These are phyloP conservation scores for Syndactyla subalaris DNA, from an alignment of 2,797 vertebrate species.

Conservation along the genomic window DNA sequence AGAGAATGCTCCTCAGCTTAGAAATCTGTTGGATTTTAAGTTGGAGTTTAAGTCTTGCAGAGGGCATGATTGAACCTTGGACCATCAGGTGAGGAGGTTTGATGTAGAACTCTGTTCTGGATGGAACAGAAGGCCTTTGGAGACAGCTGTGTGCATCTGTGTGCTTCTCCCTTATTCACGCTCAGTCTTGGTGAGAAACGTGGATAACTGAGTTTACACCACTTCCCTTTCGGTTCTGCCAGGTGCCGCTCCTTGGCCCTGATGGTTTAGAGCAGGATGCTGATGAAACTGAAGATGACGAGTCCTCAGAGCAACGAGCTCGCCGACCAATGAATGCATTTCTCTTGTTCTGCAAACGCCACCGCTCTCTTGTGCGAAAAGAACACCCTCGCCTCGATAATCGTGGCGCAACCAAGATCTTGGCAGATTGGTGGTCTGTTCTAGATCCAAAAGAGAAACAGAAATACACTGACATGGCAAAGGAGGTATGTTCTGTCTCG, in stretches of 20 bases:
- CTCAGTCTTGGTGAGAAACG: accelerated
- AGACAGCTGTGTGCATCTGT: not conserved
- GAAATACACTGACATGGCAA: slow-evolving; percentile 99
- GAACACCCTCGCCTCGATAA: slow-evolving; percentile 98
- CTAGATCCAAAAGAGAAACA: slow-evolving; percentile 98
- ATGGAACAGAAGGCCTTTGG: not conserved
- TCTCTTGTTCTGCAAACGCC: slow-evolving; percentile 97
- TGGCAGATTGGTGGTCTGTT: slow-evolving; percentile 99
- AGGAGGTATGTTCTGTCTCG: slow-evolving; percentile 85
- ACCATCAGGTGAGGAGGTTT: not conserved
- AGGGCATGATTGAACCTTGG: not conserved
- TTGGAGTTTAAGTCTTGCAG: not conserved
- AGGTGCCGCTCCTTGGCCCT: slow-evolving; percentile 82
- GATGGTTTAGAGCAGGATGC: slow-evolving; percentile 83
- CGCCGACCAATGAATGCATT: slow-evolving; percentile 99
- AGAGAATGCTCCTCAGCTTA: not conserved
- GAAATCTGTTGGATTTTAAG: not conserved
- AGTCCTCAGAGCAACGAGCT: slow-evolving; percentile 91
- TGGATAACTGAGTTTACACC: not conserved
- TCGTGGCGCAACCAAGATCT: slow-evolving; percentile 96
- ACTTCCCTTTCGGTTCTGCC: slow-evolving; percentile 29
- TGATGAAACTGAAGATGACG: slow-evolving; percentile 88
- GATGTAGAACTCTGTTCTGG: not conserved
- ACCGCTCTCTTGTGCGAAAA: slow-evolving; percentile 96
- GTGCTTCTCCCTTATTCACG: not conserved